phyloP scores from a whole-genome alignment of 2,113 vertebrate genomes.

The Campylomormyrus tamandua region DNA sequence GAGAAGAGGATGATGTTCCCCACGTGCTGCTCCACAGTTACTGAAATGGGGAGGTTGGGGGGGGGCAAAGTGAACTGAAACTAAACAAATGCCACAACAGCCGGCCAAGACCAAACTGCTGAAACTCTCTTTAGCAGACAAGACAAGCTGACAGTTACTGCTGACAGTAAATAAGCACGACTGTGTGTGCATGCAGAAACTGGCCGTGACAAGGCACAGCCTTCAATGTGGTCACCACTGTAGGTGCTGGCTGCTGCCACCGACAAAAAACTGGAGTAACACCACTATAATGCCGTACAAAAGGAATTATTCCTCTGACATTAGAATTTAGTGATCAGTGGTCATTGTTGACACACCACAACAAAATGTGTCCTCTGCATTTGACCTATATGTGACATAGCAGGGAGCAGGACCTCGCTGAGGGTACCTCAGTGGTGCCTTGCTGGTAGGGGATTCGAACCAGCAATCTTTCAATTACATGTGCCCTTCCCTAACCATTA shows the following conservation, averaged over 20 bases:
- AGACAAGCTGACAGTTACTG: neutral
- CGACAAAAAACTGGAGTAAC: neutral
- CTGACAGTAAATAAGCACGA: neutral
- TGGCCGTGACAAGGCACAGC: neutral
- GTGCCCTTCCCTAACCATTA: neutral
- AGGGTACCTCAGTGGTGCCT: too few species aligned
- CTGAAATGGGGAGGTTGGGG: slow-evolving; percentile 41
- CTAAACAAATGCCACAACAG: neutral
- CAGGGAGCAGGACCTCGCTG: too few species aligned
- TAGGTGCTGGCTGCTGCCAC: neutral
- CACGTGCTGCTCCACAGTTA: slow-evolving; percentile 89
- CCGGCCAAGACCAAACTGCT: neutral
- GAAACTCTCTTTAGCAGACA: neutral
- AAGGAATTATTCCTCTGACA: neutral
- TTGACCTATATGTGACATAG: too few species aligned
- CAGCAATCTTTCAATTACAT: too few species aligned
- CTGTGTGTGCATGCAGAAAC: neutral
- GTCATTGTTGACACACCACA: too few species aligned
- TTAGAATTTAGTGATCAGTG: too few species aligned
- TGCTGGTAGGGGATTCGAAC: too few species aligned
- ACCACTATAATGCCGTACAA: neutral
- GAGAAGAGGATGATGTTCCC: slow-evolving; percentile 96
- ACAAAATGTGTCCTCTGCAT: too few species aligned
- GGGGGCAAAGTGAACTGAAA: neutral
- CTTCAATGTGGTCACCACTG: neutral